Evolutionary conservation across 2,113 vertebrate species (phyloP).

Genomic region (Felis catus): F.catus_Fca126_mat1.0 CM031428.1:21271501-21272000

Average conservation of each 20-base stretch:
- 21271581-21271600: too few species aligned
- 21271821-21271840: not conserved
- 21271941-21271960: not conserved
- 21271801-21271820: not conserved
- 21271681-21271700: not conserved
- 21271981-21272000: too few species aligned
- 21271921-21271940: not conserved
- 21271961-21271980: too few species aligned
- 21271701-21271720: not conserved
- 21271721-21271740: not conserved
- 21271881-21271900: not conserved
- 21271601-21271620: not conserved
- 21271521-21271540: not conserved
- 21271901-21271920: not conserved
- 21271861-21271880: not conserved
- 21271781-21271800: not conserved
- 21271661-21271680: not conserved
- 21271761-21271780: not conserved
- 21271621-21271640: not conserved
- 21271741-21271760: not conserved
- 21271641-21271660: not conserved
- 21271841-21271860: not conserved
- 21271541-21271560: not conserved
- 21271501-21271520: not conserved
- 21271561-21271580: fast-evolving